Conservation (phyloP, 2,888 invertebrate genomes). For the Hyalella azteca region DNA sequence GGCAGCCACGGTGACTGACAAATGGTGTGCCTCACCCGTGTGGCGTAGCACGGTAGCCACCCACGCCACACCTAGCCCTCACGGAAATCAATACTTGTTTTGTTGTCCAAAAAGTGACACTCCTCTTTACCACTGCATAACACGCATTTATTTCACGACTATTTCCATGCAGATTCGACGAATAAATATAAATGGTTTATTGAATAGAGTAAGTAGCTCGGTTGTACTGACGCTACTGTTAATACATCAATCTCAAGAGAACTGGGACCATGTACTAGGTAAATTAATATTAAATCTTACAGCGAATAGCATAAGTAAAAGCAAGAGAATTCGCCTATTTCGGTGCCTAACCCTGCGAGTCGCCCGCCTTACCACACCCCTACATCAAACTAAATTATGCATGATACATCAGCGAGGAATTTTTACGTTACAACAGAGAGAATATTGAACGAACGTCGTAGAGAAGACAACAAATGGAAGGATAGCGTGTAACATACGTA, state of each 20-base stretch:
- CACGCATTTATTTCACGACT: no score
- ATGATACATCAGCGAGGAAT: conserved; percentile 7
- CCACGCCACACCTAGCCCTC: not conserved
- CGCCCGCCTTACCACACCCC: not conserved
- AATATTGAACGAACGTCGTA: not conserved
- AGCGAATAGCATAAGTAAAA: no score
- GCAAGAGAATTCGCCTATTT: no score
- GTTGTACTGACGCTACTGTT: no score
- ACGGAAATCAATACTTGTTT: not conserved
- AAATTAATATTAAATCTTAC: no score
- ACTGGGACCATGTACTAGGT: no score
- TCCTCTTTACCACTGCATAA: no score
- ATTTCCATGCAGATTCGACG: no score
- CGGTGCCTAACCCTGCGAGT: not conserved
- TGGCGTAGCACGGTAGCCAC: not conserved
- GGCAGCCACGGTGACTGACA: not conserved
- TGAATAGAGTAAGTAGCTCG: no score
- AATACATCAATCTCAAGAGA: no score
- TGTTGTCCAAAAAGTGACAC: not conserved
- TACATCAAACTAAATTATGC: conserved; percentile 8
- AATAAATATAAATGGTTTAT: no score
- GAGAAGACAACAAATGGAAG: not conserved
- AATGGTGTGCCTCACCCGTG: not conserved
- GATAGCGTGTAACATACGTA: no score
- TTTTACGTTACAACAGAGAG: conserved; percentile 7